Conservation (phyloP, 2,113 vertebrate genomes). For the Melierax canorus region DNA sequence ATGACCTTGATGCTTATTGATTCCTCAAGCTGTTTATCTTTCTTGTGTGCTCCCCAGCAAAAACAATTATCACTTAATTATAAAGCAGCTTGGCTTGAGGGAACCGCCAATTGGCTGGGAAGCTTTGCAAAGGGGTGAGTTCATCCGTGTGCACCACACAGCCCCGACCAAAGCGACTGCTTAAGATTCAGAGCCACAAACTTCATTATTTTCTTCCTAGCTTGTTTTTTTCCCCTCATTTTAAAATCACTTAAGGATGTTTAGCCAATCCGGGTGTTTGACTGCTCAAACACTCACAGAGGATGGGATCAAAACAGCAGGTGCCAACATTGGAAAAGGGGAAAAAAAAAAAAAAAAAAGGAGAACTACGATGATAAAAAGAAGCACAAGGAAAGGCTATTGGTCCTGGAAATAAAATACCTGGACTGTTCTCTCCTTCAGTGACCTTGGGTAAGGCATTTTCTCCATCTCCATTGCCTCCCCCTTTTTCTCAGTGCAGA, state of each 20-base stretch:
- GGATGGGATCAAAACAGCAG: background rate
- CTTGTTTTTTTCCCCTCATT: slow-evolving; percentile 44
- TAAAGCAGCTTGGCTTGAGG: slow-evolving; percentile 76
- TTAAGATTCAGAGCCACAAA: slow-evolving; percentile 73
- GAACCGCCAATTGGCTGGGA: slow-evolving; percentile 65
- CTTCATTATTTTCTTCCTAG: slow-evolving; percentile 69
- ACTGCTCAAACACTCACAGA: background rate
- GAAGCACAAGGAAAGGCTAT: background rate
- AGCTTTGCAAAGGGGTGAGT: slow-evolving; percentile 59
- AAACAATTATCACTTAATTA: slow-evolving; percentile 84
- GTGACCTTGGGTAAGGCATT: background rate
- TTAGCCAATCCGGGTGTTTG: slow-evolving; percentile 15
- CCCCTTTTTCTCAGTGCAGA: background rate
- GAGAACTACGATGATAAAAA: background rate
- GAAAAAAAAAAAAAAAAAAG: background rate
- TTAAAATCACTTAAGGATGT: slow-evolving; percentile 65
- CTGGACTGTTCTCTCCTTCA: background rate
- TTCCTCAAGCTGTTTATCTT: slow-evolving; percentile 80
- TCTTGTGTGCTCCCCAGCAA: slow-evolving; percentile 68
- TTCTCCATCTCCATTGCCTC: background rate
- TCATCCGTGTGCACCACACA: slow-evolving; percentile 59
- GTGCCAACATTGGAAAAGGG: background rate
- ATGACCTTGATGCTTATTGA: slow-evolving; percentile 82
- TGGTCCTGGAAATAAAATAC: background rate
- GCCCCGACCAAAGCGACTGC: slow-evolving; percentile 49